Conservation (phyloP, 2,797 vertebrate genomes). For the Falco rusticolus region DNA sequence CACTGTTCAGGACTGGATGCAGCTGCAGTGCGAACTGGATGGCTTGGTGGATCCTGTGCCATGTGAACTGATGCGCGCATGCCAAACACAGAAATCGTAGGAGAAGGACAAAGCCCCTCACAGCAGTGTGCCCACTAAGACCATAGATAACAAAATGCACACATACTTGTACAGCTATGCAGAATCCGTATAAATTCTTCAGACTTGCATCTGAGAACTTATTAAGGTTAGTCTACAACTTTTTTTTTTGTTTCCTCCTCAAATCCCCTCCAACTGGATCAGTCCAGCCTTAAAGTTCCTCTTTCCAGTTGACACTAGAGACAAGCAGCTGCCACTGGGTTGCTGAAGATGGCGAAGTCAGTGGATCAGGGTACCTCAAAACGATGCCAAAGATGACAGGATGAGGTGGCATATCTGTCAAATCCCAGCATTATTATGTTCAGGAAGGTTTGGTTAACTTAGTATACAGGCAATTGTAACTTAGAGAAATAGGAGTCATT, state of each 20-base stretch:
- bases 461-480: neutral
- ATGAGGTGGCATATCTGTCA: neutral
- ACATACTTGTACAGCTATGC: neutral
- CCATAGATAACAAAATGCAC: neutral
- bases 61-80: neutral
- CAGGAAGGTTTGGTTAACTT: neutral
- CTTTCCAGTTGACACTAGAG: neutral
- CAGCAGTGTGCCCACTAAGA: neutral
- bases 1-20: neutral
- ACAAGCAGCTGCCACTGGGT: neutral
- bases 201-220: neutral
- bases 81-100: neutral
- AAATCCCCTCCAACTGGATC: conserved; percentile 13
- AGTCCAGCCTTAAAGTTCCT: neutral
- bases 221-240: neutral
- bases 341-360: neutral
- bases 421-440: neutral
- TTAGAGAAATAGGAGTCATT: neutral
- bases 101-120: neutral
- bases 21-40: neutral
- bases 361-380: neutral
- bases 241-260: neutral
- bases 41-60: neutral
- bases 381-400: neutral
- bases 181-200: neutral